Base-by-base conservation (phyloP, 2,797 vertebrate genomes). In the Cryptoprocta ferox region DNA sequence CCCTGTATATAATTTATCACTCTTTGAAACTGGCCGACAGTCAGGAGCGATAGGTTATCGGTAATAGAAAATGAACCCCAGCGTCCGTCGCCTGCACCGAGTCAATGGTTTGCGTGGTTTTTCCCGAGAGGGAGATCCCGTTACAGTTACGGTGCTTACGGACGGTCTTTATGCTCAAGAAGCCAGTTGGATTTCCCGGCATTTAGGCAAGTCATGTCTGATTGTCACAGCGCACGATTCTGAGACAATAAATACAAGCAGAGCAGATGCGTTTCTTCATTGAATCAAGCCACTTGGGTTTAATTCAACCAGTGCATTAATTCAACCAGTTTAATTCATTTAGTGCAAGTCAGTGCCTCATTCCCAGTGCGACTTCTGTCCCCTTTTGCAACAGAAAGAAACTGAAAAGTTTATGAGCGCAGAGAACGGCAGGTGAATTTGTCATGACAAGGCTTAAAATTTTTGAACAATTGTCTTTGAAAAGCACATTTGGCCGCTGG, bases 1-100 rank as follows among this genome's bases (percentile, higher is more conserved):
- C 98, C 98, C 98, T 98, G 98, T 98, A 93, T 96, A 94, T 73
- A 96, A 94, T 8, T 73, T 75, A 91, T 97, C 97, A 95, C 95
- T 95, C 0, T 0, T 89, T 75, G 96, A 88, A 94, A 97, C 95
- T 70, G 98, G 96, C 98, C 95, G 35, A 24, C n/a, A 56, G 92
- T 7, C 66, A 87, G 73, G 68, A 59, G 73, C 32, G 84, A 97
- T 84, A 75, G 83, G 92, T 80, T 37, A 71, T 75, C 91, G 42
- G 26, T 1, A 9, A 78, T 1, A 75, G 32, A 0, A 92, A 94
- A 96, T 93, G 85, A 7, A 88, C 81, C 88, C 86, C 61, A 7
- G 75, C 4, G 39, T 56, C 86, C 70, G 83, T 79, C 92, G 92
- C 82, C 12, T 32, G 26, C 70, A 1, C 2, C 1, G 2, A 75